A percentile compares a stretch with the other conserved stretches of the same genome.
phyloP scores from a whole-genome alignment of 2,797 vertebrate species.

The Nothura maculosa region DNA sequence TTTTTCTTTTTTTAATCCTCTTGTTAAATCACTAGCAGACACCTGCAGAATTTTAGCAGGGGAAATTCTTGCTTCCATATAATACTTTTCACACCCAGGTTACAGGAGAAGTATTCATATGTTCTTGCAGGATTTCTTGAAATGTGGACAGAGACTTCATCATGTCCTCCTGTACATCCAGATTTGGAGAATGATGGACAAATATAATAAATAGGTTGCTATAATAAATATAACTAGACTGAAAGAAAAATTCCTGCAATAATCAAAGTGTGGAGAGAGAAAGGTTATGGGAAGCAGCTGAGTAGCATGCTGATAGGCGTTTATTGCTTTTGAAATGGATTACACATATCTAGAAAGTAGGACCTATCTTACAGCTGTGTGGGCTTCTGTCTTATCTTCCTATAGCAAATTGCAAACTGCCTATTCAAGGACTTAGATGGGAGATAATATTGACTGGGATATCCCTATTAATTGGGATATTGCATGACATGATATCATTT shows the following conservation, averaged over 20 bases:
- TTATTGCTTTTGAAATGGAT: slow-evolving; percentile 1
- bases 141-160: rapidly evolving
- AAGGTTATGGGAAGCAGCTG: neutral
- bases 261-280: neutral
- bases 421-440: slow-evolving; percentile 11
- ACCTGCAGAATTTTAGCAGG: neutral
- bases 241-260: neutral
- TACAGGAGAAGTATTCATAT: neutral
- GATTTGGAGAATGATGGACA: neutral
- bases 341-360: neutral
- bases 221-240: too few relatives aligned
- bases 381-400: neutral
- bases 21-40: neutral
- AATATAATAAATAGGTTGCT: too few relatives aligned
- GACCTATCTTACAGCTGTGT: neutral
- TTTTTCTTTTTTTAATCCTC: neutral
- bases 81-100: neutral
- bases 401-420: slow-evolving; percentile 2
- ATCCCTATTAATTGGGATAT: slow-evolving; percentile 64
- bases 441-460: slow-evolving; percentile 15
- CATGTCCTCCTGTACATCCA: neutral
- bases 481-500: slow-evolving; percentile 54
- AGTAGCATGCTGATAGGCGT: neutral
- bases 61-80: too few relatives aligned
- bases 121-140: neutral